These are phyloP conservation scores for Brienomyrus longianalis DNA, from an alignment of 2,113 vertebrate species.

Conservation along the genomic window DNA sequence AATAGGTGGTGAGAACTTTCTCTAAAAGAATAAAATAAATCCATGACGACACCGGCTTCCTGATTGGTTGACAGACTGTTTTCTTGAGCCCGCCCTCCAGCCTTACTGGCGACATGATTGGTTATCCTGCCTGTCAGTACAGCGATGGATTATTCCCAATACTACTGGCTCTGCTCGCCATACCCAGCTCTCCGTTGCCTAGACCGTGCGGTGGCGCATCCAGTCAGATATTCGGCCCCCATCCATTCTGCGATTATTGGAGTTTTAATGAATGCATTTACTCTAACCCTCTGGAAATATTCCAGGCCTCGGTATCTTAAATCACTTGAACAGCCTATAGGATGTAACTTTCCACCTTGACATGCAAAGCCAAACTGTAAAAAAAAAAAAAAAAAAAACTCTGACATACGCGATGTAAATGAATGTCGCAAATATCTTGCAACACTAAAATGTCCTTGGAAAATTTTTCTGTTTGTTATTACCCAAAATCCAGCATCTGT, in stretches of 20 bases:
- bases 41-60: constrained; percentile 14
- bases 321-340: not conserved
- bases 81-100: not conserved
- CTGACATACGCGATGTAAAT: not conserved
- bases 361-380: not conserved
- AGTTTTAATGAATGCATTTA: not conserved
- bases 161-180: not conserved
- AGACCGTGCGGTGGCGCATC: not conserved
- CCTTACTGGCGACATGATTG: not conserved
- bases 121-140: not conserved
- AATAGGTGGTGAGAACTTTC: constrained; percentile 15
- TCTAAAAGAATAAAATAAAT: constrained; percentile 19
- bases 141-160: not conserved
- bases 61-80: not conserved
- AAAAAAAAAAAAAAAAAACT: not conserved
- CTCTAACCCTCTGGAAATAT: not conserved
- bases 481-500: not conserved
- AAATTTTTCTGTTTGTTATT: not conserved
- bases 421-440: not conserved
- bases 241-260: not conserved
- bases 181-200: not conserved
- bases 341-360: not conserved
- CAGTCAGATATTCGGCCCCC: not conserved
- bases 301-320: not conserved
- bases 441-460: not conserved